Evolutionary conservation across 2,888 invertebrate genomes (phyloP), one percentile per base, ranked within the genome.

Genomic region (Calameuta idolon): DNA sequence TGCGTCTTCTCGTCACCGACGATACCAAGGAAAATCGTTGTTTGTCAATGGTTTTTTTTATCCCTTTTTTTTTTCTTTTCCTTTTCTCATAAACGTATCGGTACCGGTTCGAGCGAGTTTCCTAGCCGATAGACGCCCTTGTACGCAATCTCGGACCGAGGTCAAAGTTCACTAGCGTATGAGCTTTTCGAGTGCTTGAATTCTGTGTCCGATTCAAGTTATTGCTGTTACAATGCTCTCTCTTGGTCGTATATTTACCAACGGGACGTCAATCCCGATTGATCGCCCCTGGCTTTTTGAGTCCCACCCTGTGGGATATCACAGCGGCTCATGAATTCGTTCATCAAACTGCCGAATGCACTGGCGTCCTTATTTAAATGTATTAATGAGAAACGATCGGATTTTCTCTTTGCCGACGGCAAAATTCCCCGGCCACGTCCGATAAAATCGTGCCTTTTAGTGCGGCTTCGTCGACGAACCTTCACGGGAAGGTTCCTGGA

Each of bases 111-210:
- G 55, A 55, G 55, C 55, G 55, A 23, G 55, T 55, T 55, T 55
- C 23, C 55, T 31, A 12, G 31, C 31, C 31, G 71, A 71, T 71
- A n/a, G 71, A 71, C 71, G 71, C 15, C 71, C 71, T 31, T 71
- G 12, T 31, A 34, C 71, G 71, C 71, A 71, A 33, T 71, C 31
- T 31, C 23, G 31, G 31, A 11, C 31, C 2, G 71, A 31, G 31
- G 33, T 71, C 71, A 34, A 71, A 71, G 71, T 71, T 71, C 71
- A 71, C 33, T 55, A 55, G 55, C 55, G 55, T 23, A 55, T 23
- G 23, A 55, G 55, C 55, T 55, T 55, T 55, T 55, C 55, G 55
- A 55, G 23, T 23, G 23, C 23, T 55, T 55, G 55, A 55, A 23
- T 55, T 55, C 55, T 23, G 55, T 23, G 55, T 23, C 2, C 5